Base-by-base conservation (phyloP, 2,888 invertebrate genomes). In the Bellardia pandia region DNA sequence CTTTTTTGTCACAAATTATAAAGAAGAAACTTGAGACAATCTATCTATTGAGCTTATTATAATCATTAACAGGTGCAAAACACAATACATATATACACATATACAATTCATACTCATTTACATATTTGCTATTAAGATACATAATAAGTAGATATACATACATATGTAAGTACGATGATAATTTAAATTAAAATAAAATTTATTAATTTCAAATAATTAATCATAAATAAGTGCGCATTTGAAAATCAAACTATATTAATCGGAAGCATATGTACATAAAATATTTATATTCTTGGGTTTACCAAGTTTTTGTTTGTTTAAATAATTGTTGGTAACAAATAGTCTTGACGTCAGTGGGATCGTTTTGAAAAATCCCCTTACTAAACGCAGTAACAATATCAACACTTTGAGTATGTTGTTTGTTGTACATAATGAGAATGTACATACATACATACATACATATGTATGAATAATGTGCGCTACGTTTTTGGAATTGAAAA, bases 21-120 rank as follows among this genome's bases (percentile, higher is more conserved):
- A 51, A 37, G 48, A 48, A 42, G 11, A 11, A 16, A 51, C 64
- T 16, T 11, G 64, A 37, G 84, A 84, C 84, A 84, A 84, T 84
- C 84, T 71, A 71, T 64, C 84, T 71, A 71, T 64, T 56, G 85
- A 85, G 76, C 85, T 85, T 80, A 45, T 58, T 42, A 48, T 37
- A 7, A 11, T 53, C 13, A 53, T 6, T n/a, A 51, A n/a, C 37
- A 37, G 4, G 37, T 37, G 3, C 37, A 37, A 4, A 51, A n/a
- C 51, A 51, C n/a, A 14, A 51, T 51, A 23, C 23, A 56, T 0
- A 1, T 53, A 16, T 3, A 53, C 7, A 53, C 53, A 53, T 53
- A n/a, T 56, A 56, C 23, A 56, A 23, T 56, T 23, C 23, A 56
- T 53, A n/a, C 9, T 23, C 9, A 56, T 56, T 56, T 8, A 23